Conservation (phyloP, 2,888 invertebrate species). For the Gortyna flavago region DNA sequence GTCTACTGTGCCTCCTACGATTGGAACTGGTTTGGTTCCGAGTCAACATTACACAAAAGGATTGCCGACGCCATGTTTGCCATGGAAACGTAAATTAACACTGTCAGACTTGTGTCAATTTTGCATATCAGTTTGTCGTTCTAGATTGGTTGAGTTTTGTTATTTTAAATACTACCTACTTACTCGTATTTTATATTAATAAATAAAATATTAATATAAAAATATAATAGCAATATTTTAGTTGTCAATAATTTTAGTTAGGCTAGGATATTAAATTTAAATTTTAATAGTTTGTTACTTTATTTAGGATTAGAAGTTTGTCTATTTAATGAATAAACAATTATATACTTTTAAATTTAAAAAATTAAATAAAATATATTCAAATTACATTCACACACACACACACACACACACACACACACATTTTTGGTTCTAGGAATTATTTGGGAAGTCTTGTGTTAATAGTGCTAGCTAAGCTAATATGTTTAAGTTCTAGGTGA, state of each 20-base stretch:
- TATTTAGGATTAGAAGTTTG: no score
- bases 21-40: slow-evolving; percentile 60
- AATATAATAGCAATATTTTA: no score
- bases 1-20: slow-evolving; percentile 41
- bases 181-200: no score
- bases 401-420: neutral
- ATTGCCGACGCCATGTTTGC: slow-evolving; percentile 46
- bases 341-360: no score
- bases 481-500: slow-evolving; percentile 28
- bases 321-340: no score
- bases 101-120: slow-evolving; percentile 14
- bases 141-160: slow-evolving; percentile 5
- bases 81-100: slow-evolving; percentile 42
- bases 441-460: neutral
- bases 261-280: neutral
- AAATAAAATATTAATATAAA: no score
- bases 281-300: no score
- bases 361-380: no score
- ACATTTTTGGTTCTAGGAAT: neutral
- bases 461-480: slow-evolving; percentile 25
- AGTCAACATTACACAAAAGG: slow-evolving; percentile 62
- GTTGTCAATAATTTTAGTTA: neutral
- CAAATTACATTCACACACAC: no score
- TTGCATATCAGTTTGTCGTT: slow-evolving; percentile 34
- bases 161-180: neutral